Evolutionary conservation across 2,113 vertebrate species (phyloP).

Genomic region (Atrichornis clamosus): DNA sequence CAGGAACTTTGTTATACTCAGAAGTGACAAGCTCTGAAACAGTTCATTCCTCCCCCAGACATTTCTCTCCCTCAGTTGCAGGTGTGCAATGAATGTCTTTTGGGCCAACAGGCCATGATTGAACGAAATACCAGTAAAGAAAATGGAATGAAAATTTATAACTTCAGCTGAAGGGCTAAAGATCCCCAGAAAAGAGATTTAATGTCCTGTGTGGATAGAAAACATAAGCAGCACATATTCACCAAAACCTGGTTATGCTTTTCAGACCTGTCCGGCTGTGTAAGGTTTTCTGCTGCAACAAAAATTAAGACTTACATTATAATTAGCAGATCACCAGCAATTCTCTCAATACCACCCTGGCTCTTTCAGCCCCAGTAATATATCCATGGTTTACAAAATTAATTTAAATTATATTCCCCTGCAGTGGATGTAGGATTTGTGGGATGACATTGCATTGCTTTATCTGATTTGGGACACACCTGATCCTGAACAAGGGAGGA

Average conservation of each 20-base stretch:
- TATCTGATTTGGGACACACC: neutral
- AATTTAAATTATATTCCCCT: neutral
- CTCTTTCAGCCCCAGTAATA: neutral
- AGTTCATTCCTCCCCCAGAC: neutral
- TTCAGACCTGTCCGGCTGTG: neutral
- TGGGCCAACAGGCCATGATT: neutral
- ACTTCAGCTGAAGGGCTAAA: neutral
- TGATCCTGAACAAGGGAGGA: neutral
- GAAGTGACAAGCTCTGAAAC: neutral
- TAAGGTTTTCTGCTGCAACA: neutral
- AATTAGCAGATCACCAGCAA: neutral
- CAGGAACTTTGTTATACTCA: neutral
- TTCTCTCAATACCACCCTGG: rapidly evolving
- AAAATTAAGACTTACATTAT: neutral
- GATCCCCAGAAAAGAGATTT: neutral
- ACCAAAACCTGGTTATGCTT: neutral
- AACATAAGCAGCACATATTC: neutral
- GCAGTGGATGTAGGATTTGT: neutral
- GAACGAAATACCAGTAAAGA: neutral
- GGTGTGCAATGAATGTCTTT: neutral
- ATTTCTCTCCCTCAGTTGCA: neutral
- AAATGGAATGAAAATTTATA: neutral
- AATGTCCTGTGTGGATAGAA: neutral
- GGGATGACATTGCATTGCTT: neutral
- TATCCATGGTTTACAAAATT: neutral